phyloP scores from a whole-genome alignment of 2,797 vertebrate species.

The Gambelia wislizenii region DNA sequence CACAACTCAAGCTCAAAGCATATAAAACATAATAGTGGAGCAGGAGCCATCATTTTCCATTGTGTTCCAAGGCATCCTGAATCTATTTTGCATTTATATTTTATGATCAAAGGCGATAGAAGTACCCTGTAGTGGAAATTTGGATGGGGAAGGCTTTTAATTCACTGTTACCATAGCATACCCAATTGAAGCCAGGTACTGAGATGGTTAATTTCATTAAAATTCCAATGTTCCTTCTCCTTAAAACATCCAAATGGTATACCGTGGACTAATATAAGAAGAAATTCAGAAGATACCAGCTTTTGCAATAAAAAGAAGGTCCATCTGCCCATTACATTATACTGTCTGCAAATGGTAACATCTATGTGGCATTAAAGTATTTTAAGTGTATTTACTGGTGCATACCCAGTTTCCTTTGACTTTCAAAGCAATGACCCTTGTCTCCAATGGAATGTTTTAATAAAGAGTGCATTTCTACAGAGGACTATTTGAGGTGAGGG shows the following conservation, averaged over 20 bases:
- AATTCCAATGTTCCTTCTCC: conserved; percentile 33
- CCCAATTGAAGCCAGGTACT: not conserved
- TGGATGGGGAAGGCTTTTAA: not conserved
- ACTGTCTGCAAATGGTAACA: conserved; percentile 32
- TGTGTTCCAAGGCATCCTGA: conserved; percentile 2
- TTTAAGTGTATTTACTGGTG: not conserved
- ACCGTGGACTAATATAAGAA: not conserved
- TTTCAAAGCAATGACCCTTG: conserved; percentile 1
- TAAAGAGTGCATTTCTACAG: not conserved
- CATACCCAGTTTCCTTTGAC: not conserved
- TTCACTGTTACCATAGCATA: not conserved
- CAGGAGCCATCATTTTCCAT: not conserved
- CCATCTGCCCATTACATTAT: not conserved
- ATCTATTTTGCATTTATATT: not conserved
- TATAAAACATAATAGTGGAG: conserved; percentile 13
- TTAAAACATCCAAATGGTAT: conserved; percentile 19
- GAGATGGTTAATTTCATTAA: conserved; percentile 21
- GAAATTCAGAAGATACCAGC: conserved; percentile 9
- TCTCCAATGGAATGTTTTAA: not conserved
- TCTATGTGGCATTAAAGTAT: not conserved
- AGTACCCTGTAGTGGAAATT: not conserved
- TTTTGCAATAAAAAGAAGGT: conserved; percentile 35
- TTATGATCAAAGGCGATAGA: conserved; percentile 42
- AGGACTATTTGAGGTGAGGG: not conserved
- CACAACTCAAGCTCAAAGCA: not conserved